Evolutionary conservation across 2,888 invertebrate species (phyloP), one percentile per base, ranked within the genome.

Genomic region (Pedicia rivosa): DNA sequence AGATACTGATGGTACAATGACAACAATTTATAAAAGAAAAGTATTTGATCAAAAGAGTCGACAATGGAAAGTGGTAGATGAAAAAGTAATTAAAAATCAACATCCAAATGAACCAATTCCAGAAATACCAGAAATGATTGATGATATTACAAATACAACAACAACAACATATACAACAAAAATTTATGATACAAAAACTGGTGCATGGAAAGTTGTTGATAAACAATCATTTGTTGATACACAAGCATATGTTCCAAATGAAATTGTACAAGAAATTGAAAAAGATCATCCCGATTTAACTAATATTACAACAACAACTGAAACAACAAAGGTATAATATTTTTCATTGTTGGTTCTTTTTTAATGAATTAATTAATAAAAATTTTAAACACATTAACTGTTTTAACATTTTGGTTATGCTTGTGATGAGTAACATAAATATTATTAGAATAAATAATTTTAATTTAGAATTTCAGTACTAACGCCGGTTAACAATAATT

Each of bases 41-140:
- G 52, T 62, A 36, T 61, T 53, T 46, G 62, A 62, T 47, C 52
- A 52, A 37, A 52, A 52, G 40, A 55, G 53, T 42, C 59, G 59
- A 45, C 53, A 52, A 43, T 62, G 62, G 62, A 57, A 55, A 42
- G 55, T 66, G 31, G 56, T 65, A 40, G 68, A 69, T 46, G 67
- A 69, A 46, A 66, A 64, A 50, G 60, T 64, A 7, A 65, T 67
- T 38, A 63, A 65, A 44, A 63, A 63, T 46, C 49, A 49, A 41
- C 46, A 49, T 13, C 28, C 24, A 9, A 25, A 37, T 44, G 54
- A 57, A 47, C 14, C 17, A 10, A 17, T 37, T 17, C 39, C 42
- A 22, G 37, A 41, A n/a, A 55, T 57, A 46, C 59, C 61, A 39
- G 57, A 61, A 52, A 55, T 62, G 50, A 55, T 56, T 38, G 62